Evolutionary conservation across 1,140 invertebrate species (phyloP).

Genomic region (Lucilia sericata): DNA sequence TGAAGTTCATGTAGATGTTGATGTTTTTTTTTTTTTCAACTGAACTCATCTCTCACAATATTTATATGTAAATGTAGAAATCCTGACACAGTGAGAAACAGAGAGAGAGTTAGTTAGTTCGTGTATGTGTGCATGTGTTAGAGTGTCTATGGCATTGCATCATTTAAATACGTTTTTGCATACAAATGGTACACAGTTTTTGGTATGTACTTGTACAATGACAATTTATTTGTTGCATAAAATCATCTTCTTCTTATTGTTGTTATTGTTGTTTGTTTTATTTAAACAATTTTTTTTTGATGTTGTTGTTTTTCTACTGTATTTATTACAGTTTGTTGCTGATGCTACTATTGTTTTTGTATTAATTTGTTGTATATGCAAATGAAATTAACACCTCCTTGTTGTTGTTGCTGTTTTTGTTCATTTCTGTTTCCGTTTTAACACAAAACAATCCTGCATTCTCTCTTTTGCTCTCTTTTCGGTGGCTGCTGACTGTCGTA

Average conservation of each 20-base stretch:
- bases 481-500: background rate
- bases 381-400: conserved; percentile 40
- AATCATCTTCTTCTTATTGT: conserved; percentile 2
- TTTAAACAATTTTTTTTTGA: background rate
- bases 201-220: background rate
- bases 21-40: background rate
- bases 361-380: conserved; percentile 42
- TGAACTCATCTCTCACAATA: background rate
- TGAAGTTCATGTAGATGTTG: conserved; percentile 37
- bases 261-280: background rate
- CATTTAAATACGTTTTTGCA: conserved; percentile 26
- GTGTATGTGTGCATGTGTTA: background rate
- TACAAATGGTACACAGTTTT: conserved; percentile 4
- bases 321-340: background rate
- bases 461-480: background rate
- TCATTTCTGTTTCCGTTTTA: too few relatives aligned
- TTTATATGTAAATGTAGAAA: background rate
- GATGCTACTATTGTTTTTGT: conserved; percentile 9
- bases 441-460: background rate
- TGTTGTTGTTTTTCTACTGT: background rate
- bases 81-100: too few relatives aligned
- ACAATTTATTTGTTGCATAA: conserved; percentile 32
- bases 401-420: background rate
- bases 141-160: background rate
- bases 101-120: background rate